A percentile compares a stretch with the other conserved stretches of the same genome.
Conservation (phyloP, 1,140 invertebrate genomes). For the Steinernema khuongi region DNA sequence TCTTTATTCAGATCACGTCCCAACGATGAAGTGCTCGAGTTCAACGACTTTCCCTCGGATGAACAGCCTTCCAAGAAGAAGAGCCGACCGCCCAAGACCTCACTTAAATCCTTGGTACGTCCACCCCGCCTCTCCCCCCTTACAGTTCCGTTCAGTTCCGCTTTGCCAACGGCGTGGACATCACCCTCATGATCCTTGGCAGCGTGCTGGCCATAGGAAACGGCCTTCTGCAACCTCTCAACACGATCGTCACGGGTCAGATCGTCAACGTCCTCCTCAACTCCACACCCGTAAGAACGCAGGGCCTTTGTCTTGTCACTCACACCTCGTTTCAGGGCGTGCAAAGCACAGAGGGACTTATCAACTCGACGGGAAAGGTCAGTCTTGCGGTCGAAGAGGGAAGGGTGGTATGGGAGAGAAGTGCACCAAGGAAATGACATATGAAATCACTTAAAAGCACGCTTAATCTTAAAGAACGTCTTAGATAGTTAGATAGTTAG, state of each 20-base stretch:
- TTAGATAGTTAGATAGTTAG: too few relatives aligned
- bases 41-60: not conserved
- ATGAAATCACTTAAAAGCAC: too few relatives aligned
- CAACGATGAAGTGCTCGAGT: not conserved
- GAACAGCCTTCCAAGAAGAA: not conserved
- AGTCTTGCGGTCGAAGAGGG: too few relatives aligned
- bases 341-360: not conserved
- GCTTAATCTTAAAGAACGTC: too few relatives aligned
- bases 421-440: too few relatives aligned
- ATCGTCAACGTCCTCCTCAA: conserved; percentile 15
- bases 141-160: conserved; percentile 31
- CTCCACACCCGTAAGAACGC: not conserved
- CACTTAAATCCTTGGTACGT: not conserved
- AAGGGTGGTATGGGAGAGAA: too few relatives aligned
- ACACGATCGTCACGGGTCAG: conserved; percentile 39
- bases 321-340: too few relatives aligned
- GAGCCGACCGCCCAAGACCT: not conserved
- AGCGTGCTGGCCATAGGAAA: conserved; percentile 25
- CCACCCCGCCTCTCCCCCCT: not conserved
- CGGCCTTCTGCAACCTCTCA: conserved; percentile 30
- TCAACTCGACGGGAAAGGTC: too few relatives aligned
- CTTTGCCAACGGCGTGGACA: conserved; percentile 29
- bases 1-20: too few relatives aligned
- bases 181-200: conserved; percentile 29
- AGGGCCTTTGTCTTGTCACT: too few relatives aligned